Conservation (phyloP, 2,888 invertebrate genomes). For the Leptopilina myrica region DNA sequence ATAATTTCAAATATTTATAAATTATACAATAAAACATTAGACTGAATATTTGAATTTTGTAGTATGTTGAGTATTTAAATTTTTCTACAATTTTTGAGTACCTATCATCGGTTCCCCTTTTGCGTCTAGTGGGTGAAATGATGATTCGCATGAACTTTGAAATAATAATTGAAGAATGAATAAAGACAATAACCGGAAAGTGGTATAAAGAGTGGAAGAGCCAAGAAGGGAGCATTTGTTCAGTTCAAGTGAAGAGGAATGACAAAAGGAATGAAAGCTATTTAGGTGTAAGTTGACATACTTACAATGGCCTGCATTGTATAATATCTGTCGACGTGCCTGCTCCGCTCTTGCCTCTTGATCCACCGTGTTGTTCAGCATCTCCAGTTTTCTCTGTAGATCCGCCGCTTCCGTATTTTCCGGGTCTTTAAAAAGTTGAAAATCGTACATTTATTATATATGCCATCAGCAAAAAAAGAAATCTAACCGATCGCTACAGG, state of each 20-base stretch:
- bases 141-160: neutral
- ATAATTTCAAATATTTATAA: too few relatives aligned
- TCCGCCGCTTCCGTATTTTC: constrained; percentile 92
- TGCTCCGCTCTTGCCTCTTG: constrained; percentile 89
- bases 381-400: constrained; percentile 92
- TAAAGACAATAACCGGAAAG: neutral
- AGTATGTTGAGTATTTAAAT: too few relatives aligned
- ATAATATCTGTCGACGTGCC: constrained; percentile 87
- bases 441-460: constrained; percentile 21
- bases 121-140: too few relatives aligned
- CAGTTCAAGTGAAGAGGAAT: neutral
- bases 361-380: constrained; percentile 93
- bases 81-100: too few relatives aligned
- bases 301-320: constrained; percentile 88
- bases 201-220: neutral
- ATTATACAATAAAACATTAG: too few relatives aligned
- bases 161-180: constrained; percentile 1
- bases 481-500: neutral
- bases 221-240: neutral
- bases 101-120: too few relatives aligned
- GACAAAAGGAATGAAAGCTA: constrained; percentile 9
- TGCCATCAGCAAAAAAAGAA: neutral
- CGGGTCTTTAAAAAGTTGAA: constrained; percentile 82
- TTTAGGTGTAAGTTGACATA: constrained; percentile 64
- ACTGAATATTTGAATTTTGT: too few relatives aligned